These are phyloP conservation scores for Melinaea marsaeus DNA, from an alignment of 2,888 invertebrate species.

Conservation along the genomic window DNA sequence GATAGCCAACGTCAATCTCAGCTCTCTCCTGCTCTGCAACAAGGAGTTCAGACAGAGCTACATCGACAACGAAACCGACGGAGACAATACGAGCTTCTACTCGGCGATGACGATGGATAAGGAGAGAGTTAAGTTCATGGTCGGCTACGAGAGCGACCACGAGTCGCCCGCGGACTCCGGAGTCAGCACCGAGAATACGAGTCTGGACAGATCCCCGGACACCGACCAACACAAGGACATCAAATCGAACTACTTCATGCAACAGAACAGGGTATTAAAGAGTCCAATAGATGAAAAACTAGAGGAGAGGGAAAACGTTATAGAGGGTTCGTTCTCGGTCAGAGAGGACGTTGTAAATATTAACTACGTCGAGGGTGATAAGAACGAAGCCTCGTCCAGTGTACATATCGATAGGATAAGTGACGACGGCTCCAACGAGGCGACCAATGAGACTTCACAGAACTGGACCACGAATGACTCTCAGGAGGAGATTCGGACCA, in stretches of 20 bases:
- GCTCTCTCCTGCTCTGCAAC: conserved; percentile 75
- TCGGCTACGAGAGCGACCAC: conserved; percentile 72
- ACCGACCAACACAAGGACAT: conserved; percentile 67
- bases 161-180: conserved; percentile 80
- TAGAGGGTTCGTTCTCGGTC: conserved; percentile 63
- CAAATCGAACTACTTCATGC: conserved; percentile 59
- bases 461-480: conserved; percentile 50
- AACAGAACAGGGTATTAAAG: conserved; percentile 67
- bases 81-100: conserved; percentile 59
- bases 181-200: conserved; percentile 85
- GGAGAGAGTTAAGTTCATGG: conserved; percentile 64
- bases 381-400: conserved; percentile 65
- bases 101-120: conserved; percentile 54
- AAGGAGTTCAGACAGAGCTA: conserved; percentile 64
- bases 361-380: conserved; percentile 59
- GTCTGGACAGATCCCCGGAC: conserved; percentile 81
- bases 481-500: conserved; percentile 52
- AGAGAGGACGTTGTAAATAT: conserved; percentile 58
- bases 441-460: conserved; percentile 41
- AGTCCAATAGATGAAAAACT: conserved; percentile 47
- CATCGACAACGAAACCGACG: conserved; percentile 47
- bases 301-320: conserved; percentile 42
- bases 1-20: conserved; percentile 80
- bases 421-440: conserved; percentile 47
- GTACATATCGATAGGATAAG: conserved; percentile 51